Evolutionary conservation across 2,113 vertebrate species (phyloP).

Genomic region (Sisor rabdophorus): DNA sequence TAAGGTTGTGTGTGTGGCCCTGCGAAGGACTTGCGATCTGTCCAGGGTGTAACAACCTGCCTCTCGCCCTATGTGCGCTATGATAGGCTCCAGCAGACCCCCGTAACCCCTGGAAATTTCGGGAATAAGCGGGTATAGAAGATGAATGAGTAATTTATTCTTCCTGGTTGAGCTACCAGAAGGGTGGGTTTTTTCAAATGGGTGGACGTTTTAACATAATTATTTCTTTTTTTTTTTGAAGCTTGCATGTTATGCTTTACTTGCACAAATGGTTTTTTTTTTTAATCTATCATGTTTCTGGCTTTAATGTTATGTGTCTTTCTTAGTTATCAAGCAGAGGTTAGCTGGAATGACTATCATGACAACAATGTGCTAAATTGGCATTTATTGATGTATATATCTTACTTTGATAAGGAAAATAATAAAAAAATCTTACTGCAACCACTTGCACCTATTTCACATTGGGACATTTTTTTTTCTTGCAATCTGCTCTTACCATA

Average conservation of each 20-base stretch:
- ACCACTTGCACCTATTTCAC: slow-evolving; percentile 13
- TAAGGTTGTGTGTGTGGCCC: too few species aligned
- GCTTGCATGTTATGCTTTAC: slow-evolving; percentile 51
- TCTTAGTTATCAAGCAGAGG: slow-evolving; percentile 25
- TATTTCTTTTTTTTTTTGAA: slow-evolving; percentile 34
- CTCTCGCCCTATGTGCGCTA: too few species aligned
- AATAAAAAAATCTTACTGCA: slow-evolving; percentile 36
- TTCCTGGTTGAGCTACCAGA: slow-evolving; percentile 34
- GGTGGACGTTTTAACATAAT: slow-evolving; percentile 22
- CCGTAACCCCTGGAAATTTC: too few species aligned
- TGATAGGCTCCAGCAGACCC: too few species aligned
- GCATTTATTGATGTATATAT: slow-evolving; percentile 68
- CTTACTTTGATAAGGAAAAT: slow-evolving; percentile 68
- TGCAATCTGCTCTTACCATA: neutral
- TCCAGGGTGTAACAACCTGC: too few species aligned
- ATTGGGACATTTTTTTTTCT: slow-evolving; percentile 7
- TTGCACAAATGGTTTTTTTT: slow-evolving; percentile 50
- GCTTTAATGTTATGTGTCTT: slow-evolving; percentile 47
- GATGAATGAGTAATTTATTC: too few species aligned
- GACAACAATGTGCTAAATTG: slow-evolving; percentile 76
- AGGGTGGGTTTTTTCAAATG: neutral
- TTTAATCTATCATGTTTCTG: slow-evolving; percentile 55
- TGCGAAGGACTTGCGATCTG: too few species aligned
- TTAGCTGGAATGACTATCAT: slow-evolving; percentile 57
- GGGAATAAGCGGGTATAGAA: too few species aligned